phyloP scores from a whole-genome alignment of 2,888 invertebrate species.

The Trissoscelio sp. region DNA sequence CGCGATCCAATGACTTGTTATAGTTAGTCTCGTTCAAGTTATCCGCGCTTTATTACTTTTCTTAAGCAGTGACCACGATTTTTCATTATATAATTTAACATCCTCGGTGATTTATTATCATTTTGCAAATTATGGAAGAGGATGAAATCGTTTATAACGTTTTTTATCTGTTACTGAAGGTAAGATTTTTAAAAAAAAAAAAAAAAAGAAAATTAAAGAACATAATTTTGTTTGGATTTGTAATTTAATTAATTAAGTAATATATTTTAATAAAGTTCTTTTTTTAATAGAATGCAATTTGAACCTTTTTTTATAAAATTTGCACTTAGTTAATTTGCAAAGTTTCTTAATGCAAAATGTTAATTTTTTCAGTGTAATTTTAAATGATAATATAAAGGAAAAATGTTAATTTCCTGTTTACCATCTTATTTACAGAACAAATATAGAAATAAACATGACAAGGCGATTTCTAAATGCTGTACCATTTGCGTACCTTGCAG shows the following conservation, averaged over 20 bases:
- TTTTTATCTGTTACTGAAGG: constrained; percentile 52
- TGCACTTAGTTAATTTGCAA: no score
- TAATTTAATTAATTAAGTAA: no score
- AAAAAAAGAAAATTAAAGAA: not conserved
- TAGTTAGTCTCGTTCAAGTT: constrained; percentile 25
- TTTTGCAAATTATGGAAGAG: constrained; percentile 30
- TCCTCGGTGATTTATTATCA: not conserved
- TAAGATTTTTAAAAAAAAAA: constrained; percentile 16
- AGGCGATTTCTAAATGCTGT: constrained; percentile 74
- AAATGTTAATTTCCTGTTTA: not conserved
- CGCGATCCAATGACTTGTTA: constrained; percentile 32
- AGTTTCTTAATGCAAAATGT: no score
- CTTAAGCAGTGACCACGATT: not conserved
- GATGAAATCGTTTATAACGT: constrained; percentile 44
- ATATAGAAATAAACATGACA: constrained; percentile 73
- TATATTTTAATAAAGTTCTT: no score
- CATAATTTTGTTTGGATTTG: no score
- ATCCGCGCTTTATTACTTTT: constrained; percentile 8
- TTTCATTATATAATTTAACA: constrained; percentile 22
- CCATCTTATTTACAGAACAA: constrained; percentile 70
- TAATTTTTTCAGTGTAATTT: no score
- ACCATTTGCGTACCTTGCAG: constrained; percentile 76
- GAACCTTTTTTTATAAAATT: no score
- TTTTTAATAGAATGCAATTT: no score
- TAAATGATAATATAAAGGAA: no score